Evolutionary conservation across 2,113 vertebrate genomes (phyloP).

Genomic region (Megaceryle maxima): DNA sequence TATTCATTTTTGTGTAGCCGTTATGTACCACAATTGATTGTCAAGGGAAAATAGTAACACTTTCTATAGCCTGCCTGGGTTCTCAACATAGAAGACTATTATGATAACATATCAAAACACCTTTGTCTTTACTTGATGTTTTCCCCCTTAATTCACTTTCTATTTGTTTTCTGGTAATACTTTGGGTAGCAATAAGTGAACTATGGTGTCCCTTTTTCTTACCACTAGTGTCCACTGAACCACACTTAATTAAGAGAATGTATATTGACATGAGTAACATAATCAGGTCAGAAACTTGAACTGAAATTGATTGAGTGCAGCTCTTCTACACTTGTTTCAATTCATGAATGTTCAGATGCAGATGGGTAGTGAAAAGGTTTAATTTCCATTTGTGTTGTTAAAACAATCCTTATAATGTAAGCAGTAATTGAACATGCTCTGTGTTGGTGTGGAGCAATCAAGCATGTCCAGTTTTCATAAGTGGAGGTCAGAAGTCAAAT

Average conservation of each 20-base stretch:
- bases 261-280: conserved; percentile 61
- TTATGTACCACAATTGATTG: background rate
- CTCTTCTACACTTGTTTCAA: conserved; percentile 67
- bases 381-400: conserved; percentile 72
- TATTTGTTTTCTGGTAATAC: background rate
- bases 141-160: background rate
- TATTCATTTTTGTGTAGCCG: background rate
- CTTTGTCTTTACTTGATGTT: background rate
- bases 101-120: background rate
- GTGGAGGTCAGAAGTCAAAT: conserved; percentile 53
- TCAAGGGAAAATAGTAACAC: background rate
- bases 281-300: conserved; percentile 54
- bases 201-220: background rate
- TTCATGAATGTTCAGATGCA: conserved; percentile 67
- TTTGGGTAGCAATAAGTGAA: background rate
- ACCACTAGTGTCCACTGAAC: conserved; percentile 36
- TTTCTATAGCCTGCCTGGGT: background rate
- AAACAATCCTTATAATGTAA: conserved; percentile 64
- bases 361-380: conserved; percentile 70
- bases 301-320: conserved; percentile 69
- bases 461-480: conserved; percentile 62
- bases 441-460: conserved; percentile 23
- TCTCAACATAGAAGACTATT: background rate
- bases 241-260: conserved; percentile 69
- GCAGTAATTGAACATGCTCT: conserved; percentile 73